Evolutionary conservation across 2,113 vertebrate species (phyloP).

Genomic region (Centrocercus urophasianus): DNA sequence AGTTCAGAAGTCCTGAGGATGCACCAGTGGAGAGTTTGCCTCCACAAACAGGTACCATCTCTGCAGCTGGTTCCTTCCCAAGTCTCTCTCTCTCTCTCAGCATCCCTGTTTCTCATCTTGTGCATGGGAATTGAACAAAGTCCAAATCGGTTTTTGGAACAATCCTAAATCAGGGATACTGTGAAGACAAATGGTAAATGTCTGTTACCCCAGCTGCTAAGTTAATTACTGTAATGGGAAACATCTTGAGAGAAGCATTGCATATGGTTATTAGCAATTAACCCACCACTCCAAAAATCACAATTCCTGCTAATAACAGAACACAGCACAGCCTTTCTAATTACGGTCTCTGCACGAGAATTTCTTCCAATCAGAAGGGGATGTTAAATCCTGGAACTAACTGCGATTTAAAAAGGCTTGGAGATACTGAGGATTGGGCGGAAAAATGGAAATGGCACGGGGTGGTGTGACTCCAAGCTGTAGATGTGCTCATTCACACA

Average conservation of each 20-base stretch:
- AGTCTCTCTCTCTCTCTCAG: not conserved
- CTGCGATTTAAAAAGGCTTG: conserved; percentile 53
- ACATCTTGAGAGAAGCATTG: conserved; percentile 82
- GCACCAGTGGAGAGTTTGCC: not conserved
- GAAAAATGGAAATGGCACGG: conserved; percentile 24
- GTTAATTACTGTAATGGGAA: conserved; percentile 84
- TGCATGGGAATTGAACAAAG: conserved; percentile 52
- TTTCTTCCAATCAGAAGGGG: conserved; percentile 53
- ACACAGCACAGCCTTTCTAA: conserved; percentile 70
- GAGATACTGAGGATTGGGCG: conserved; percentile 2
- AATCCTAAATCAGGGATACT: conserved; percentile 69
- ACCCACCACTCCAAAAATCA: conserved; percentile 80
- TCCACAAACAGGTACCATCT: not conserved
- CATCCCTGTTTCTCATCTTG: not conserved
- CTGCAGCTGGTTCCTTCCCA: not conserved
- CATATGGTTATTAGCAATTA: conserved; percentile 84
- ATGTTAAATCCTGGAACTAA: conserved; percentile 65
- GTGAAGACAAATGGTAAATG: conserved; percentile 82
- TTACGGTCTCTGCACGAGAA: conserved; percentile 65
- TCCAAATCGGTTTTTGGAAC: conserved; percentile 54
- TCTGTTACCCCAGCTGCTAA: conserved; percentile 82
- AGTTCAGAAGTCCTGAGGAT: not conserved
- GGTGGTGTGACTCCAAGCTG: not conserved
- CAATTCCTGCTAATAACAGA: conserved; percentile 81
- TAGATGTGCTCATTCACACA: not conserved